These are phyloP conservation scores for Eupelmus urozonus DNA, from an alignment of 2,888 invertebrate species.

Conservation along the genomic window DNA sequence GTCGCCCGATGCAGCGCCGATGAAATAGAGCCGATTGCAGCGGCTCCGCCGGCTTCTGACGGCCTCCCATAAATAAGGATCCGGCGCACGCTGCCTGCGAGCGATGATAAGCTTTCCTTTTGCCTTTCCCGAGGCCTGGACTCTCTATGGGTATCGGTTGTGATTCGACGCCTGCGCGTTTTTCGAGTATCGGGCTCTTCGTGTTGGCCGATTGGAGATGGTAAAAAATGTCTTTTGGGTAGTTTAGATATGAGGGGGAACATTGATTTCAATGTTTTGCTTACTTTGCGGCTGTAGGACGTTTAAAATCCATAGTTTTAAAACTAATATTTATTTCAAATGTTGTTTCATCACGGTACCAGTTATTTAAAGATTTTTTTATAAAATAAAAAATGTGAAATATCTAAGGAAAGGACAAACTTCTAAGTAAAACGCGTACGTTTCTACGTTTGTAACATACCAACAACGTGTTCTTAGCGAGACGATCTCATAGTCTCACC, in stretches of 20 bases:
- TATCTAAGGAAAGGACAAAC: too few species aligned
- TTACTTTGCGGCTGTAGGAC: not conserved
- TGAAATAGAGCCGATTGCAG: conserved; percentile 74
- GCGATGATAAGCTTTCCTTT: conserved; percentile 57
- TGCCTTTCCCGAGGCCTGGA: conserved; percentile 3
- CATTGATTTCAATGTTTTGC: too few species aligned
- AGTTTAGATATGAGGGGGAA: too few species aligned
- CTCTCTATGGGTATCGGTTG: not conserved
- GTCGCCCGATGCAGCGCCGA: conserved; percentile 59
- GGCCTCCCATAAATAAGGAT: conserved; percentile 76
- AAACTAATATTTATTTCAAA: too few species aligned
- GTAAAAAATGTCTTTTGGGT: too few species aligned
- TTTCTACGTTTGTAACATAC: not conserved
- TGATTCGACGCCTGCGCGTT: not conserved
- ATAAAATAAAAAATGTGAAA: too few species aligned
- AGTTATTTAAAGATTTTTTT: too few species aligned
- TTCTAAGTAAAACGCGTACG: too few species aligned
- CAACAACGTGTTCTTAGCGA: not conserved
- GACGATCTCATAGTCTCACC: not conserved
- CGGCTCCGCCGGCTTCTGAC: conserved; percentile 66
- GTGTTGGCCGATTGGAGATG: too few species aligned
- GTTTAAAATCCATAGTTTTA: too few species aligned
- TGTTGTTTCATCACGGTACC: too few species aligned
- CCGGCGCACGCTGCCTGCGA: conserved; percentile 61
- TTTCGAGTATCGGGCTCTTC: too few species aligned